phyloP scores from a whole-genome alignment of 2,113 vertebrate species.

The Loxodonta africana region DNA sequence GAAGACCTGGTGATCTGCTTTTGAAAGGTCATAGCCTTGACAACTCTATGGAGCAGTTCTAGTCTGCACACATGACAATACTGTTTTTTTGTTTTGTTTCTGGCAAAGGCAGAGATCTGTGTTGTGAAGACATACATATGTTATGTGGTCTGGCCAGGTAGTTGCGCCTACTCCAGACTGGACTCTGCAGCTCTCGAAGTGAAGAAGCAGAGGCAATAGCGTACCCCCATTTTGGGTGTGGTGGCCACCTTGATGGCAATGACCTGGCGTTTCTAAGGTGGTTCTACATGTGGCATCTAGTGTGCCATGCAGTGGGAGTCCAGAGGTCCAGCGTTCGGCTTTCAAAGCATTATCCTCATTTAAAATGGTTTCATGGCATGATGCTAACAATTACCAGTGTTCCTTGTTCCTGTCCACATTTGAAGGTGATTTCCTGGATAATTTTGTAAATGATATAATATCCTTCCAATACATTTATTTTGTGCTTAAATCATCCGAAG shows the following conservation, averaged over 20 bases:
- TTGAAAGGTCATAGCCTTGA: neutral
- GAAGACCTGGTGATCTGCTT: neutral
- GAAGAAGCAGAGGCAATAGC: neutral
- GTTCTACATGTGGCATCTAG: neutral
- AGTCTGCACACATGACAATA: no score
- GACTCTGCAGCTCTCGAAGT: neutral
- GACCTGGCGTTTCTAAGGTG: no score
- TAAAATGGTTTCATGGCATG: neutral
- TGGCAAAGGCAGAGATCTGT: neutral
- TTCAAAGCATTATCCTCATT: neutral
- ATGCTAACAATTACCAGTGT: neutral
- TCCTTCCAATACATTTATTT: neutral
- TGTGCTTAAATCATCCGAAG: neutral
- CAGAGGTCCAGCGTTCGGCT: neutral
- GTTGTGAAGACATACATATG: accelerated
- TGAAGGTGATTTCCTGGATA: neutral
- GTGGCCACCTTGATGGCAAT: neutral
- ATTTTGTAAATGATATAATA: neutral
- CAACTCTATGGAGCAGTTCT: no score
- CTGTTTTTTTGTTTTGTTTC: no score
- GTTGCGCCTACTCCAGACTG: accelerated
- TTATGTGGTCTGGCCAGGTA: neutral
- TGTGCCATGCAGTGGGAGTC: neutral
- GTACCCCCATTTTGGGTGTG: no score
- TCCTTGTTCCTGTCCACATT: neutral